Evolutionary conservation across 2,797 vertebrate genomes (phyloP), one percentile per base, ranked within the genome.

Genomic region (Anabas testudineus): DNA sequence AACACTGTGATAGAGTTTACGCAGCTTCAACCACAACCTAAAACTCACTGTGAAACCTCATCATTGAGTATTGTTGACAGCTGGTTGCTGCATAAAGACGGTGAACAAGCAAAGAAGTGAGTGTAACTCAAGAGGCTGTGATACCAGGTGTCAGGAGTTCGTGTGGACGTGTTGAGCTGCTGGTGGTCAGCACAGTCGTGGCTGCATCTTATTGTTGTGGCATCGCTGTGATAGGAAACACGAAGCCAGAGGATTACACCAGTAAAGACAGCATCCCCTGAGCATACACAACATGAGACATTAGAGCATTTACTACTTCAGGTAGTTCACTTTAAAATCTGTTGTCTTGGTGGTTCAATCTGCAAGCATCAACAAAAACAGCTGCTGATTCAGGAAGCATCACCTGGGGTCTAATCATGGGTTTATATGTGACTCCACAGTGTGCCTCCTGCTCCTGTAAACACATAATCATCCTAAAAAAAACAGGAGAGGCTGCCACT

Each of bases 321-420:
- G 10, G n/a, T 19, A 13, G 9, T 54, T 15, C 39, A 13, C 32
- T 30, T 16, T 60, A 42, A 52, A 48, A 10, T 2, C 2, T 3
- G 42, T 67, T 52, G 3, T 58, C 64, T 24, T 41, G 63, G 71
- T 3, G 18, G 60, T 9, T 7, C 5, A 18, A 57, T 7, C 32
- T 64, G 7, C 15, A 18, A 53, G 34, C 48, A 37, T 75, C 51
- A 80, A 52, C 65, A 78, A 39, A 69, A 64, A 7, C 21, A 61
- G 66, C 37, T 63, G 52, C 45, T 41, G 34, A 64, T 24, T 72
- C 57, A 71, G 24, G 37, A 64, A 21, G 13, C 56, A 46, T 71
- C 71, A 85, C 76, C 88, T 86, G 78, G 57, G 76, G 83, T 71
- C 48, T 84, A 58, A 68, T 47, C 13, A 45, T 32, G 42, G 32